Conservation (phyloP, 2,888 invertebrate genomes). For the Pasiphila rectangulata region DNA sequence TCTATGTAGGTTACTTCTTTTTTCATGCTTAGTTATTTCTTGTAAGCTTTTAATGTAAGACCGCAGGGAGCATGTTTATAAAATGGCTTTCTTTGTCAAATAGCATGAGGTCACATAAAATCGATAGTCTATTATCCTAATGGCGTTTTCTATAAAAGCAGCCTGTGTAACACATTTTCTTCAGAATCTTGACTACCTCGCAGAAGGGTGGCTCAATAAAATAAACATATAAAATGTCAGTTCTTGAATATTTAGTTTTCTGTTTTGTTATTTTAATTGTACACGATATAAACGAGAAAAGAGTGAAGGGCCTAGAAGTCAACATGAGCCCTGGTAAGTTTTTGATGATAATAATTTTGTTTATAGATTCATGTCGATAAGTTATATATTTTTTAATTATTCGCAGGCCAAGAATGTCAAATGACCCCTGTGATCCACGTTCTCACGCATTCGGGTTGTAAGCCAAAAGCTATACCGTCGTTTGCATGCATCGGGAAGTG, state of each 20-base stretch:
- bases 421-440: slow-evolving; percentile 96
- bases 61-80: slow-evolving; percentile 39
- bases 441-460: slow-evolving; percentile 93
- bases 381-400: slow-evolving; percentile 5
- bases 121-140: background rate
- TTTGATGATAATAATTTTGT: background rate
- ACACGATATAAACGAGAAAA: slow-evolving; percentile 47
- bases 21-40: background rate
- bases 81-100: slow-evolving; percentile 44
- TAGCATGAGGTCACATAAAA: background rate
- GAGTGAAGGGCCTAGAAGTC: slow-evolving; percentile 57
- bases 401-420: slow-evolving; percentile 88
- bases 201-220: background rate
- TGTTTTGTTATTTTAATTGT: slow-evolving; percentile 42
- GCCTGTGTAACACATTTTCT: background rate
- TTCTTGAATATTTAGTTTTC: slow-evolving; percentile 34
- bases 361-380: background rate
- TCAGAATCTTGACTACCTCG: slow-evolving; percentile 11
- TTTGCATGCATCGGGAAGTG: slow-evolving; percentile 96
- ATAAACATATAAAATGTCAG: slow-evolving; percentile 38
- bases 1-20: background rate
- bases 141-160: slow-evolving; percentile 24
- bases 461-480: slow-evolving; percentile 95
- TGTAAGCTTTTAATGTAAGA: background rate
- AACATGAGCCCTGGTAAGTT: slow-evolving; percentile 59